A percentile compares a stretch with the other conserved stretches of the same genome.
phyloP scores from a whole-genome alignment of 2,888 invertebrate species.

The Lissocephala sabroskyi region DNA sequence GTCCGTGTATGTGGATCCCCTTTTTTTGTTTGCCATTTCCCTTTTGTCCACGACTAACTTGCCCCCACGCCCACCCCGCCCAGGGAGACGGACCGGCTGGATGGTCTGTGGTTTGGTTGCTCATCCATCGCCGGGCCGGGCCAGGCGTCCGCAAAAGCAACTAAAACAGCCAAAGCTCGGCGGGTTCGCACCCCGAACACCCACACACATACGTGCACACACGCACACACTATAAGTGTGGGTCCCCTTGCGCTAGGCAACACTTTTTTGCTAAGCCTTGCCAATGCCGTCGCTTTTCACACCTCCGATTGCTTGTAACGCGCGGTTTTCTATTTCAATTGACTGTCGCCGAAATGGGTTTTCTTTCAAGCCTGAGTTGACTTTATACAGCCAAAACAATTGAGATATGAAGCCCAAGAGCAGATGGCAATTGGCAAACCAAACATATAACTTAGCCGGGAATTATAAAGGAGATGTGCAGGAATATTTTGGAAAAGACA shows the following conservation, averaged over 20 bases:
- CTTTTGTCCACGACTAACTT: conserved; percentile 34
- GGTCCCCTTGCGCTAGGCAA: conserved; percentile 63
- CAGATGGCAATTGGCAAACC: too few relatives aligned
- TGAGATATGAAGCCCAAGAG: too few relatives aligned
- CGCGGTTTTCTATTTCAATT: conserved; percentile 64
- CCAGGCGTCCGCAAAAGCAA: too few relatives aligned
- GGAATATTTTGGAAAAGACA: too few relatives aligned
- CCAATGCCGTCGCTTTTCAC: conserved; percentile 55
- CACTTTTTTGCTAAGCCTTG: conserved; percentile 18
- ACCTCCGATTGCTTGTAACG: conserved; percentile 50
- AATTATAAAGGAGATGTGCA: too few relatives aligned
- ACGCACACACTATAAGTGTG: conserved; percentile 17
- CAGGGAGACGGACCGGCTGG: too few relatives aligned
- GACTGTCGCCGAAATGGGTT: conserved; percentile 26
- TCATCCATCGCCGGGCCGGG: too few relatives aligned
- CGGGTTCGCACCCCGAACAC: conserved; percentile 17
- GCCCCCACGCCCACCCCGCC: too few relatives aligned
- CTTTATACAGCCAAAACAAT: not conserved
- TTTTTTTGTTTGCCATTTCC: conserved; percentile 28
- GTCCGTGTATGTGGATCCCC: conserved; percentile 9
- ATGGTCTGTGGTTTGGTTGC: too few relatives aligned
- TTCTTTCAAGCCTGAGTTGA: not conserved
- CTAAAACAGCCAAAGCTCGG: conserved; percentile 26
- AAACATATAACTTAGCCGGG: too few relatives aligned
- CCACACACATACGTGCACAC: conserved; percentile 3